Base-by-base conservation (phyloP, 2,888 invertebrate species). In the Rotaria socialis region DNA sequence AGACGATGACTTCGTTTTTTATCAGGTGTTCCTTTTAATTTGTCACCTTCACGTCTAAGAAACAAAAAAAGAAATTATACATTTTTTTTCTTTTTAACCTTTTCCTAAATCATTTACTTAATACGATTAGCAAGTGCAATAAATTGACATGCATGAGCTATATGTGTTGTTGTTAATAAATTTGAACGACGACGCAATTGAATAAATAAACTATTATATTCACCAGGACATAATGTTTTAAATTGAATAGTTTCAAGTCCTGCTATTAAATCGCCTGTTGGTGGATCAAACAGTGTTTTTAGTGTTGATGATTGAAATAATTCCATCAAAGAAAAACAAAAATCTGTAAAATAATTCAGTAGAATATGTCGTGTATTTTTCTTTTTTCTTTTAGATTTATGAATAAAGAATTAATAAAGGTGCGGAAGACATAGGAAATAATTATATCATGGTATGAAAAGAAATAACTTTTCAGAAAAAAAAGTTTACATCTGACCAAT, bases 111-210 rank as follows among this genome's bases (percentile, higher is more conserved):
- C 52, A 19, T 67, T 67, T 67, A 67, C 67, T 67, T 67, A 19
- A 67, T 67, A 67, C 67, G 67, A 35, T 67, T 67, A 67, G 35
- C 67, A 11, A 67, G 67, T 19, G 67, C 4, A 67, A 35, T 35
- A 67, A 67, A 67, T 2, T 67, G 19, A 41, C 67, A 67, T 35
- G 67, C 67, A 67, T 67, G 27, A 35, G 67, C 67, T 19, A 67
- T 35, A 67, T 67, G 35, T 35, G 67, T 14, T 67, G 35, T 4
- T 67, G 67, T 67, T 27, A 67, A 19, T 35, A 67, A 19, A 67
- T 67, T 67, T 67, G 67, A 67, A 27, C 67, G 67, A 67, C 67
- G 67, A 67, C 67, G 67, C 35, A 67, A 27, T 67, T 67, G 67
- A 35, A 35, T 67, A 67, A 67, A 67, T 67, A 67, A 19, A 27